Base-by-base conservation (phyloP, 2,888 invertebrate species). In the Prosopocoilus inquinatus region DNA sequence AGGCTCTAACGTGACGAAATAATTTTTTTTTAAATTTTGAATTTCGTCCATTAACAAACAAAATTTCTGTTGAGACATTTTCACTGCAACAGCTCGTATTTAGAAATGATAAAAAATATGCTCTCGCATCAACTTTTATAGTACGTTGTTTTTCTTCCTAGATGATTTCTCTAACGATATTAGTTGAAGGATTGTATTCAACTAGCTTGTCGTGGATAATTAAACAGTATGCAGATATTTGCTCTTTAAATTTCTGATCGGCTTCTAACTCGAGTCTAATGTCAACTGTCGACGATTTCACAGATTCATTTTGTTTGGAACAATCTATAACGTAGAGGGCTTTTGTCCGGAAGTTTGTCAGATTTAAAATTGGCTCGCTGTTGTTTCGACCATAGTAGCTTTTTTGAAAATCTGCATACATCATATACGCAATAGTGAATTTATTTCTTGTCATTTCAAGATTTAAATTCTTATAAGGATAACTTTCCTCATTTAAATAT, bases 191-290 rank as follows among this genome's bases (percentile, higher is more conserved):
- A 34, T 32, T 9, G n/a, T 49, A 49, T 49, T 49, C 49, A 9
- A 49, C 5, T 8, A 48, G 9, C 8, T n/a, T 41, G 43, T 55
- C 53, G n/a, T 58, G 56, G 7, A 70, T 53, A 33, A 69, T 65
- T 5, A 70, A 46, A 57, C 68, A 66, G 49, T 67, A 68, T n/a
- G 65, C 70, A 12, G 53, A 49, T 11, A 68, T 68, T 47, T 65
- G 56, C 20, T 39, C 51, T 2, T 58, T 58, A 55, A 69, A 62
- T 32, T 56, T 54, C 12, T 12, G 45, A 32, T 48, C 28, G 15
- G 64, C 47, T 62, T 68, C 65, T 47, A 68, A 60, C 20, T 67
- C 66, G 8, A 67, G 43, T 47, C 55, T 58, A 9, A 68, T 57
- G 54, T 66, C 64, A 12, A 66, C 63, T 2, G 64, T 58, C 33